Evolutionary conservation across 2,797 vertebrate species (phyloP).

Genomic region (Chanos chanos): DNA sequence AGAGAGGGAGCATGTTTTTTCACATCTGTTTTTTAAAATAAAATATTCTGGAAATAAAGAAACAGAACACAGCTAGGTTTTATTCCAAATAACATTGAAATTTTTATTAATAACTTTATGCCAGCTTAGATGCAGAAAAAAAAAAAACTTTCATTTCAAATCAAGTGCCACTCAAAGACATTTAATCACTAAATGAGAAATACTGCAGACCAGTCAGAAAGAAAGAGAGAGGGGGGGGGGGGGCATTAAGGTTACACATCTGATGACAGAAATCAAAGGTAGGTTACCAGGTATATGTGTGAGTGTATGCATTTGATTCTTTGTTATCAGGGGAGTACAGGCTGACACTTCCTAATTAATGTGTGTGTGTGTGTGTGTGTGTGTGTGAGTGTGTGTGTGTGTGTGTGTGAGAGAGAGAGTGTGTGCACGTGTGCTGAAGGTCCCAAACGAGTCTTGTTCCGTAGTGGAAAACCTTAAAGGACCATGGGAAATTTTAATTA

Average conservation of each 20-base stretch:
- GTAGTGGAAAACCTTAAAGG: constrained; percentile 32
- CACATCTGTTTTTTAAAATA: too few relatives aligned
- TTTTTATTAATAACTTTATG: constrained; percentile 69
- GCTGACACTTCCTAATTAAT: constrained; percentile 16
- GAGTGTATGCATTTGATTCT: not conserved
- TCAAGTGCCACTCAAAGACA: constrained; percentile 62
- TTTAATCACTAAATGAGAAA: constrained; percentile 53
- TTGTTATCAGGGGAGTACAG: not conserved
- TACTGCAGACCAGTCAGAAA: constrained; percentile 42
- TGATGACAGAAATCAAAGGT: too few relatives aligned
- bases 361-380: constrained; percentile 26
- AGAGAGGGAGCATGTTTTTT: too few relatives aligned
- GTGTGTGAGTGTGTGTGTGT: not conserved
- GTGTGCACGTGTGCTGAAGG: not conserved
- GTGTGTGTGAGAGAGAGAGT: not conserved
- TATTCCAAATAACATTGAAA: constrained; percentile 66
- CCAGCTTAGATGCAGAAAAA: constrained; percentile 72
- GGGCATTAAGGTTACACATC: not conserved
- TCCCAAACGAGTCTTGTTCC: constrained; percentile 30
- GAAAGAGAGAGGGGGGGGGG: constrained; percentile 14
- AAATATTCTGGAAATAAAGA: too few relatives aligned
- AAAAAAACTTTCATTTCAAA: constrained; percentile 55
- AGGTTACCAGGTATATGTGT: constrained; percentile 17
- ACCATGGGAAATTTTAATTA: constrained; percentile 55
- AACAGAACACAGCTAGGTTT: constrained; percentile 25